phyloP scores from a whole-genome alignment of 2,797 vertebrate species.

The Gymnopithys bicolor region DNA sequence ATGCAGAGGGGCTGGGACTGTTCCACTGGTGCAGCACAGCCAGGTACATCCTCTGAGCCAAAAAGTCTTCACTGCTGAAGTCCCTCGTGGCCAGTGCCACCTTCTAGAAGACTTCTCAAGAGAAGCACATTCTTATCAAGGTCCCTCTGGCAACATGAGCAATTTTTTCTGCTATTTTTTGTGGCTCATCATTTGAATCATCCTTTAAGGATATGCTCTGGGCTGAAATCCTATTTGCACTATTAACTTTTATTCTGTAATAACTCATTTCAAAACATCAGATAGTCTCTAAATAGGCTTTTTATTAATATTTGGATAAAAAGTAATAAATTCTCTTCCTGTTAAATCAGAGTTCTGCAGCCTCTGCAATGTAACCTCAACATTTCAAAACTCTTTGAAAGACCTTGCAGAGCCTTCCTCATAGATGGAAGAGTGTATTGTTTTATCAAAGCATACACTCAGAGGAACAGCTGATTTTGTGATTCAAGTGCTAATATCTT shows the following conservation, averaged over 20 bases:
- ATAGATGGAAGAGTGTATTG: not conserved
- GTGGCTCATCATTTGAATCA: conserved; percentile 10
- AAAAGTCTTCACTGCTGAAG: not conserved
- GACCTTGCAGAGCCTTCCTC: not conserved
- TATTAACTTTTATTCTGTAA: conserved; percentile 24
- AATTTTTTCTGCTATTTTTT: conserved; percentile 8
- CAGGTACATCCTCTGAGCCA: not conserved
- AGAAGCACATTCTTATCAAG: not conserved
- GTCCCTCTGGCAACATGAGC: not conserved
- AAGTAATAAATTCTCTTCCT: conserved; percentile 1
- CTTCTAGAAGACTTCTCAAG: not conserved
- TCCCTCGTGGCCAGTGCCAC: conserved; percentile 11
- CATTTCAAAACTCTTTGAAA: not conserved
- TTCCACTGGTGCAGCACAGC: not conserved
- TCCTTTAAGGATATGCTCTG: conserved; percentile 4
- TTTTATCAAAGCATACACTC: not conserved
- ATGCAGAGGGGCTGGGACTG: not conserved
- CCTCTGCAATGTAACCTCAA: conserved; percentile 31
- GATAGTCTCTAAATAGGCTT: conserved; percentile 1
- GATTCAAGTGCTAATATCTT: not conserved
- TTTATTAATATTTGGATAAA: conserved; percentile 49
- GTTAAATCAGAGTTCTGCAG: not conserved
- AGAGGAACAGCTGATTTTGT: not conserved
- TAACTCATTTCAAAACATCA: not conserved
- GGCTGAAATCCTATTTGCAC: conserved; percentile 29